Base-by-base conservation (phyloP, 1,140 invertebrate genomes). In the Harlomillsia oculata region DNA sequence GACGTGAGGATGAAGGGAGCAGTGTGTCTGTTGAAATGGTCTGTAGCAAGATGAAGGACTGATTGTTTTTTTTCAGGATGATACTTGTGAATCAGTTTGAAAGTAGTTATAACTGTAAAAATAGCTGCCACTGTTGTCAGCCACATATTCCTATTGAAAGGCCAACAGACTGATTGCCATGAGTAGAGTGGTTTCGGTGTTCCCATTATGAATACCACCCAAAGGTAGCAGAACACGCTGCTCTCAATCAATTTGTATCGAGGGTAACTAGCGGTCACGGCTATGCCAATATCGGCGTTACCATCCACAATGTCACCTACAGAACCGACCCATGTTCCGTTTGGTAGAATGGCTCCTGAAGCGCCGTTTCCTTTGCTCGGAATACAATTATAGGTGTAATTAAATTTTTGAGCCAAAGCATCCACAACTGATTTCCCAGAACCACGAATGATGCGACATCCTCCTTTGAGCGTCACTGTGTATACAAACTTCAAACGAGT, bases 301-400 rank as follows among this genome's bases (percentile, higher is more conserved):
- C 48, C 48, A 25, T 36, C 48, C 5, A 51, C n/a, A 23, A 51
- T 41, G 20, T 51, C 48, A 18, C 48, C 5, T 6, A 51, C 36
- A 18, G 29, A 36, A 5, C 48, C 48, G 6, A 51, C 48, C 48
- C 48, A 51, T 8, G 29, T 51, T 8, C 48, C 48, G 21, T 51
- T 51, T 6, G 48, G 48, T 23, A 51, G 20, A 36, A 39, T 34
- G 48, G 48, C 48, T n/a, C 36, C 48, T 8, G 43, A 45, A 8
- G 20, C 43, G 13, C 43, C 43, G 28, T 45, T 45, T 9, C 43
- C 43, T 9, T 25, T 45, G 5, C 20, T 25, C 14, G 43, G 43
- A 25, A 14, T 13, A 25, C 21, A 20, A 9, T 25, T 8, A 16
- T 45, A 25, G 11, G 43, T 45, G 16, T 45, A 45, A 20, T 45